These are phyloP conservation scores for Falco peregrinus DNA, from an alignment of 2,797 vertebrate species.

Conservation along the genomic window DNA sequence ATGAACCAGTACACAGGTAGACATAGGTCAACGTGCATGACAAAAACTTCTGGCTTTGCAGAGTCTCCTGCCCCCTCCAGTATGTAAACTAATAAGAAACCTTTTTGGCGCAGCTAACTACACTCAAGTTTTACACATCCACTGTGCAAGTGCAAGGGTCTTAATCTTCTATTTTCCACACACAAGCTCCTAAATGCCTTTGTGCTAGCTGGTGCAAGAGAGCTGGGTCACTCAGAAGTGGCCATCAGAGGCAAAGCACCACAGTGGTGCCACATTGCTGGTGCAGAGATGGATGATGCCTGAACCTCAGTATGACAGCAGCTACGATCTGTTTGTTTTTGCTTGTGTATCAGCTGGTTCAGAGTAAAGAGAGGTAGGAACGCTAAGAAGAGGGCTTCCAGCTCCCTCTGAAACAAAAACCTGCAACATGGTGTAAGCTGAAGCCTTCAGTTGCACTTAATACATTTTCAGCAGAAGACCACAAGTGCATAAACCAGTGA, in stretches of 20 bases:
- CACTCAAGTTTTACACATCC: background rate
- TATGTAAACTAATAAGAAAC: background rate
- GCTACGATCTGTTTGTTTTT: background rate
- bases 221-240: background rate
- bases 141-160: background rate
- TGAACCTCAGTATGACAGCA: background rate
- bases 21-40: background rate
- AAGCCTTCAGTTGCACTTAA: background rate
- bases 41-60: background rate
- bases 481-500: background rate
- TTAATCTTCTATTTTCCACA: background rate
- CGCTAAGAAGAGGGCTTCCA: background rate
- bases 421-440: background rate
- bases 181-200: background rate
- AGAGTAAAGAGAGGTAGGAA: background rate
- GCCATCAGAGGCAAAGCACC: background rate
- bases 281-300: background rate
- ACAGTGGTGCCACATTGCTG: accelerated
- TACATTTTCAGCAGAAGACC: background rate
- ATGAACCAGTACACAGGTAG: background rate
- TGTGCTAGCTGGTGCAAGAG: background rate
- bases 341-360: background rate
- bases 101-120: background rate
- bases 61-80: background rate
- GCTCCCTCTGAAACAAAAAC: background rate